Evolutionary conservation across 2,888 invertebrate genomes (phyloP), one percentile per base, ranked within the genome.

Genomic region (Hirtodrosophila duncani): DNA sequence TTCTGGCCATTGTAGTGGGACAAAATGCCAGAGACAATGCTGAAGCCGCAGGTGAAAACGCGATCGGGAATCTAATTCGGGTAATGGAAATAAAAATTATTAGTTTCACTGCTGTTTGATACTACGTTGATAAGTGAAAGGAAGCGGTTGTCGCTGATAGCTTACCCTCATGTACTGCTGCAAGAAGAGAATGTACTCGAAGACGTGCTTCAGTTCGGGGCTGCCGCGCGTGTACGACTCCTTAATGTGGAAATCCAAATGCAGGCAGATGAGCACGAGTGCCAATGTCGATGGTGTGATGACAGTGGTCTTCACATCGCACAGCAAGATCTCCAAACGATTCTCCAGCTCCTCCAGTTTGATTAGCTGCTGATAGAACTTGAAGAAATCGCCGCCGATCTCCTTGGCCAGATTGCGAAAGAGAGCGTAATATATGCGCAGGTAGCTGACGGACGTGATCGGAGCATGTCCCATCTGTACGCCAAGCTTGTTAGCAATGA

Each of bases 401-500:
- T 89, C 88, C 36, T 86, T 85, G 23, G 90, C 89, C 43, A 89
- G 87, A 57, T 88, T 88, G 58, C 88, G 87, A 69, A 93, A 89
- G 79, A 94, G 88, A 17, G 88, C 86, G 41, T 91, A 88, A 84
- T 92, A 89, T 66, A 93, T 88, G 9, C 91, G 89, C 74, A 94
- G 89, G 88, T 93, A 93, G 83, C 91, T 90, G 57, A 92, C 89
- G 38, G 92, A 89, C 0, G 92, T 92, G 53, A 91, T 88, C 2
- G 90, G 89, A 38, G 89, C 87, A 39, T 89, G 88, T 44, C 89
- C 89, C 62, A 89, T 88, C 58, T 89, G 88, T 58, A 91, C 89
- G 63, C 91, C 91, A 72, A 95, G 89, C 88, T 96, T 96, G 87
- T 92, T 91, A 11, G 89, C 90, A 75, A 97, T 91, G 52, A 95